Conservation (phyloP, 2,888 invertebrate genomes). For the Chalcosyrphus nemorum region DNA sequence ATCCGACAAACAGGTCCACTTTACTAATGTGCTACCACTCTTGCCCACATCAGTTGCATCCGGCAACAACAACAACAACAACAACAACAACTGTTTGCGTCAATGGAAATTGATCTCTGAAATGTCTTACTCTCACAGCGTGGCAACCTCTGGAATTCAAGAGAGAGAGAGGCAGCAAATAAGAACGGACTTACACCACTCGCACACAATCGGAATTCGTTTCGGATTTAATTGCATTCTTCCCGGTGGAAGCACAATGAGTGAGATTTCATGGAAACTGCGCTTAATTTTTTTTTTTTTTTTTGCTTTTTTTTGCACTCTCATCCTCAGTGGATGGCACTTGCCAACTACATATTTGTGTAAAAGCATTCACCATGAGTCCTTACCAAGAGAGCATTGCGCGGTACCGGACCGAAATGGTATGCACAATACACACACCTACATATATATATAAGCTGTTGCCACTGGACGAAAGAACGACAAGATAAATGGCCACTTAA, state of each 20-base stretch:
- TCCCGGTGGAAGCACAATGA: conserved; percentile 16
- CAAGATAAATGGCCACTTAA: conserved; percentile 66
- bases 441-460: not conserved
- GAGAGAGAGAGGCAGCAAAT: not conserved
- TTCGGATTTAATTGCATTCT: conserved; percentile 49
- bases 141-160: not conserved
- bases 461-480: not conserved
- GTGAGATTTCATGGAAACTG: conserved; percentile 12
- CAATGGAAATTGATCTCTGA: conserved; percentile 17
- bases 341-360: not conserved
- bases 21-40: conserved; percentile 13
- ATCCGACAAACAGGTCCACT: not conserved
- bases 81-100: not conserved
- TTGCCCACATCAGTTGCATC: not conserved
- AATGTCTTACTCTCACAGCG: conserved; percentile 11
- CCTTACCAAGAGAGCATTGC: not conserved
- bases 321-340: not conserved
- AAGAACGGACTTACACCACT: not conserved
- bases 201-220: conserved; percentile 18
- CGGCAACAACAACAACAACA: not conserved
- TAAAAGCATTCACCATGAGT: not conserved
- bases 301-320: not conserved
- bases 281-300: not conserved
- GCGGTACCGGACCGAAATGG: not conserved
- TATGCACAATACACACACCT: not conserved